These are phyloP conservation scores for Ameiurus melas DNA, from an alignment of 2,113 vertebrate genomes.

Conservation along the genomic window DNA sequence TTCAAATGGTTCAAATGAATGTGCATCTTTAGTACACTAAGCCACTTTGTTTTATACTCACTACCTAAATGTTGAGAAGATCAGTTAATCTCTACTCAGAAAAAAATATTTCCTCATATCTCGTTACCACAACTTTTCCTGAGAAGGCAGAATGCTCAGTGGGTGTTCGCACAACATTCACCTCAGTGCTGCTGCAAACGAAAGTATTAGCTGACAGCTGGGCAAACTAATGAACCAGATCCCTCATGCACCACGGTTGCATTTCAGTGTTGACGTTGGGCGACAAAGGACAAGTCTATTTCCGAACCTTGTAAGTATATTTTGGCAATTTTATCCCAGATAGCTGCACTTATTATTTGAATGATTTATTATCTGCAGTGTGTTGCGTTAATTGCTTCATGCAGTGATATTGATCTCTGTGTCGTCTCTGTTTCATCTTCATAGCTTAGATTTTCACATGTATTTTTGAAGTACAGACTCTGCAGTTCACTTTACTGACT, in stretches of 20 bases:
- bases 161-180: neutral
- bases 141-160: neutral
- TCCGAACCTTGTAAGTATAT: conserved; percentile 10
- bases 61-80: neutral
- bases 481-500: neutral
- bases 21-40: neutral
- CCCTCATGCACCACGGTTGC: conserved; percentile 12
- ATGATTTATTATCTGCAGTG: neutral
- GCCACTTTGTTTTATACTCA: neutral
- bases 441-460: neutral
- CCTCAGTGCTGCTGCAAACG: neutral
- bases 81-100: neutral
- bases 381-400: neutral
- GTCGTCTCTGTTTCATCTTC: neutral
- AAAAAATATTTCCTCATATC: neutral
- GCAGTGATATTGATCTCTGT: neutral
- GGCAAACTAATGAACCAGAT: conserved; percentile 23
- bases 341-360: neutral
- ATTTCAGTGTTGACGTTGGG: neutral
- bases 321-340: neutral
- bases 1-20: neutral
- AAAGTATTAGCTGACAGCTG: neutral
- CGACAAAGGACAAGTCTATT: neutral
- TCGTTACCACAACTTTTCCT: neutral
- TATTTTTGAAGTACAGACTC: neutral